These are phyloP conservation scores for Lasioglossum morio DNA, from an alignment of 2,888 invertebrate species.

Conservation along the genomic window DNA sequence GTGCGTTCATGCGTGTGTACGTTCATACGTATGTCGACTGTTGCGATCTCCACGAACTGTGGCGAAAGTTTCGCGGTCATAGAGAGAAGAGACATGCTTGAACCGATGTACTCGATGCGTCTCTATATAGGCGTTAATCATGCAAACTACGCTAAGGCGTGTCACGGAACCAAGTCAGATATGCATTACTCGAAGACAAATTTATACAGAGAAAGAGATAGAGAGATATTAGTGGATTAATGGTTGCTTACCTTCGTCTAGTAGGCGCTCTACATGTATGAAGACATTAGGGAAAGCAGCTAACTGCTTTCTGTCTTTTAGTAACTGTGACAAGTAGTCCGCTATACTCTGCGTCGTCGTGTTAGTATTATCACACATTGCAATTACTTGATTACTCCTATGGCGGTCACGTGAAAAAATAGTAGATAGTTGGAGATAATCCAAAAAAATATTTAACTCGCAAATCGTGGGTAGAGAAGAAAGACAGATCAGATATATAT, in stretches of 20 bases:
- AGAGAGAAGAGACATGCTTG: conserved; percentile 34
- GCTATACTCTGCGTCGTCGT: conserved; percentile 97
- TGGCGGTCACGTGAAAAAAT: conserved; percentile 66
- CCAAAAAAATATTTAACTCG: conserved; percentile 6
- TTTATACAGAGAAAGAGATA: conserved; percentile 22
- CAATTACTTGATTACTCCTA: conserved; percentile 74
- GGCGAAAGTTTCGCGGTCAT: conserved; percentile 48
- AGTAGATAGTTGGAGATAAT: conserved; percentile 32
- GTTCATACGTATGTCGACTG: background rate
- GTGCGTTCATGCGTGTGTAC: background rate
- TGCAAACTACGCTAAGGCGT: conserved; percentile 54
- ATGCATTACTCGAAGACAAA: conserved; percentile 26
- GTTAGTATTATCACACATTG: conserved; percentile 84
- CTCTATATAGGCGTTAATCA: conserved; percentile 53
- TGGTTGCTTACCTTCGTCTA: conserved; percentile 96
- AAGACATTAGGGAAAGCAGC: conserved; percentile 99
- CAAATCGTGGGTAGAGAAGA: conserved; percentile 17
- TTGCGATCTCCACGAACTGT: conserved; percentile 30
- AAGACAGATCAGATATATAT: background rate
- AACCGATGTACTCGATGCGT: conserved; percentile 11
- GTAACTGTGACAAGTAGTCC: conserved; percentile 99
- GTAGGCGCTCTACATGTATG: conserved; percentile 98
- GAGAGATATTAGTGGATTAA: conserved; percentile 64
- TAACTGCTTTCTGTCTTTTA: conserved; percentile 99
- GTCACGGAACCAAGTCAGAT: conserved; percentile 43